Conservation (phyloP, 2,113 vertebrate genomes). For the Collichthys lucidus region DNA sequence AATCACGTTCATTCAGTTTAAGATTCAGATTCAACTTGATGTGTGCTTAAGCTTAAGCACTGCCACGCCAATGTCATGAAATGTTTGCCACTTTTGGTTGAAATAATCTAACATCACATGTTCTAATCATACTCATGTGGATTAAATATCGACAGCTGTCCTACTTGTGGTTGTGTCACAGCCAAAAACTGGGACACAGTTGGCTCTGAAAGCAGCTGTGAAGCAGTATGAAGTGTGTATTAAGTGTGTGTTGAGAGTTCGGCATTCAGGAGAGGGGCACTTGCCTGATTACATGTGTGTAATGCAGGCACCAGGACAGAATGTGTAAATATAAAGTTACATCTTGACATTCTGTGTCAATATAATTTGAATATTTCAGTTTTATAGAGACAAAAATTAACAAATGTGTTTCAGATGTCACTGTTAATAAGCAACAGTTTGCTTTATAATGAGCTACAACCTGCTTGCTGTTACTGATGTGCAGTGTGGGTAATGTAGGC, state of each 20-base stretch:
- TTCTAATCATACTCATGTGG: not conserved
- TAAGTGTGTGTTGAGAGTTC: not conserved
- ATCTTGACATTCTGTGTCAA: not conserved
- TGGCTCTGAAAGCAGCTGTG: not conserved
- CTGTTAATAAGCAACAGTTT: too few relatives aligned
- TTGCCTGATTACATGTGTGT: not conserved
- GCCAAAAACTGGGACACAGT: not conserved
- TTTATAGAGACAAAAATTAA: not conserved
- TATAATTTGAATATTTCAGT: not conserved
- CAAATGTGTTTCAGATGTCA: not conserved
- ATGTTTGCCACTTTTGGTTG: not conserved
- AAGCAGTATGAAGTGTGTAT: not conserved
- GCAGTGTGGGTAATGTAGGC: not conserved
- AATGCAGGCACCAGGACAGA: not conserved
- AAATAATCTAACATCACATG: not conserved
- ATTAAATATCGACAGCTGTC: not conserved
- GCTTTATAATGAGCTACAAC: too few relatives aligned
- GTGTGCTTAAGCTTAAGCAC: not conserved
- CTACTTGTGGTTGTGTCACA: not conserved
- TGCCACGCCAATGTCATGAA: not conserved
- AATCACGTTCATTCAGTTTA: not conserved
- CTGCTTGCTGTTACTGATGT: not conserved
- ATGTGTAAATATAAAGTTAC: not conserved
- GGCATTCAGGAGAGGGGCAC: not conserved
- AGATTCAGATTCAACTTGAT: not conserved